Conservation (phyloP, 2,888 invertebrate species). For the Cantharis flavilabris region DNA sequence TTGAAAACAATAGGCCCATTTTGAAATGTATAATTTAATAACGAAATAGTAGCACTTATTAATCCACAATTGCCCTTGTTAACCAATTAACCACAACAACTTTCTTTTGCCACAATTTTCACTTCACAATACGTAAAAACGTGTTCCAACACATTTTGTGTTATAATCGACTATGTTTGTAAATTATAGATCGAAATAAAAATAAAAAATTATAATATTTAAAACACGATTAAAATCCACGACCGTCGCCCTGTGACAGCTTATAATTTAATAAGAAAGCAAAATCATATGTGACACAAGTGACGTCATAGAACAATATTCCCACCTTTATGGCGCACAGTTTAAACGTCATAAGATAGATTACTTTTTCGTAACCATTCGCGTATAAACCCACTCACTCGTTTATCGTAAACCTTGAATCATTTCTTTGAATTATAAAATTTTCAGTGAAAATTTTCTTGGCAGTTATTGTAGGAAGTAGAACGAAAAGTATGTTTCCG, state of each 20-base stretch:
- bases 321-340: constrained; percentile 2
- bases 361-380: not conserved
- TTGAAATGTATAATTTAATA: constrained; percentile 21
- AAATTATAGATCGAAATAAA: not conserved
- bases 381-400: not conserved
- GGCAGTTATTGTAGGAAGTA: not conserved
- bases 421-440: not conserved
- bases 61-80: constrained; percentile 30
- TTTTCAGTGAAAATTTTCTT: not conserved
- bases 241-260: constrained; percentile 2
- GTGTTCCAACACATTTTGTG: not conserved
- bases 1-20: constrained; percentile 93
- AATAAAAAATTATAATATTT: not conserved
- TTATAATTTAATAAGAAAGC: constrained; percentile 20
- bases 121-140: constrained; percentile 1
- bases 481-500: too few species aligned
- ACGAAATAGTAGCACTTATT: not conserved
- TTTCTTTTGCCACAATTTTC: constrained; percentile 12
- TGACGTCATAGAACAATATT: constrained; percentile 14
- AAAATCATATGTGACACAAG: constrained; percentile 16
- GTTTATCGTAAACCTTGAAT: not conserved
- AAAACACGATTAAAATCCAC: not conserved
- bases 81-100: constrained; percentile 27
- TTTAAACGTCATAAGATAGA: not conserved
- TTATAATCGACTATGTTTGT: constrained; percentile 6